Base-by-base conservation (phyloP, 2,797 vertebrate genomes). In the Protosalanx chinensis region DNA sequence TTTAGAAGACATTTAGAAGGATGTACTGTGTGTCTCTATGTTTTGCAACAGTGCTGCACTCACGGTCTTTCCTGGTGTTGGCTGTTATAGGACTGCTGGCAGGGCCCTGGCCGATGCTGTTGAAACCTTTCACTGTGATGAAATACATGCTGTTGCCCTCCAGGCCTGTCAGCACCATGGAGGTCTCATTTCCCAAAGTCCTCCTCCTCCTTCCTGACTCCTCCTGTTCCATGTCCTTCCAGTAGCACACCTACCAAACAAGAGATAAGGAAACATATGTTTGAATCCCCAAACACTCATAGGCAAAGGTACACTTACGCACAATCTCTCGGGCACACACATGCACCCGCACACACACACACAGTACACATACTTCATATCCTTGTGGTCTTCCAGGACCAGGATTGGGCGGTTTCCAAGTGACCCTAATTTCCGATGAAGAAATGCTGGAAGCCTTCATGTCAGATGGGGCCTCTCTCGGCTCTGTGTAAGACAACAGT, bases 61-160 rank as follows among this genome's bases (percentile, higher is more conserved):
- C 91, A 98, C 97, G 96, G 64, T 94, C 91, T 84, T 95, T 98
- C 87, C 95, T 96, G 81, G 96, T 98, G 76, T 84, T 87, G 75
- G 90, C 92, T 32, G 81, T 92, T 78, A 95, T 91, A 71, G 91
- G 79, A 1, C 81, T 57, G 73, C 95, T 97, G 35, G 93, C 86
- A 69, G 97, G 97, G 78, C 97, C 96, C 61, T 95, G 96, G 65
- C 97, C 97, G 13, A 97, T 97, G 85, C 91, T 94, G 35, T 99
- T 99, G 89, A 95, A 99, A 1, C 96, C 97, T 80, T 93, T 95
- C 67, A 98, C 96, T 1, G 92, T 93, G 84, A 98, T 84, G 83
- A 92, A 91, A 83, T 99, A 99, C 35, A 92, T 75, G 0, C 92
- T 95, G 85, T 98, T 95, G 74, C 96, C 95, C 80, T 97, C 95